These are phyloP conservation scores for Agrochola litura DNA, from an alignment of 2,888 invertebrate species.

Conservation along the genomic window DNA sequence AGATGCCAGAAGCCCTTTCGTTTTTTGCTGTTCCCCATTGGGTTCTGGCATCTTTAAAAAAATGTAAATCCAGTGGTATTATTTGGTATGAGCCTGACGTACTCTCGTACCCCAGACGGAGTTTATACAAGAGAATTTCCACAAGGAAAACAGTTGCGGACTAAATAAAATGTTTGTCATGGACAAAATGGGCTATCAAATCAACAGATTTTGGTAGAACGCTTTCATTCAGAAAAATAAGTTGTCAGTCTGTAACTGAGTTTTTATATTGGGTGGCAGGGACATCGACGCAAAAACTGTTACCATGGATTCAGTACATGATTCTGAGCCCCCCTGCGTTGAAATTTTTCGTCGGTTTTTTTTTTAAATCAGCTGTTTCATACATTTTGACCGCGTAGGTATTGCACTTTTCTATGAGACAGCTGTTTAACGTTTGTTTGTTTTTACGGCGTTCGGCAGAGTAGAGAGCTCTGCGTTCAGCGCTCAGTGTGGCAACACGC, in stretches of 20 bases:
- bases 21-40: not conserved
- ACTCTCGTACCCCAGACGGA: not conserved
- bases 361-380: too few species aligned
- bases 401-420: too few species aligned
- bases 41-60: not conserved
- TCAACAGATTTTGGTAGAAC: not conserved
- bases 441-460: too few species aligned
- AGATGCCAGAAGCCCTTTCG: not conserved
- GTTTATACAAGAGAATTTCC: not conserved
- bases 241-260: not conserved
- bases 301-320: too few species aligned
- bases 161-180: not conserved
- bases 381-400: too few species aligned
- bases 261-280: too few species aligned
- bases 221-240: not conserved
- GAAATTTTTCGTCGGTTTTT: too few species aligned
- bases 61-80: not conserved
- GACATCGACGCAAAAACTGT: too few species aligned
- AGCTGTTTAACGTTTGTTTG: too few species aligned
- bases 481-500: too few species aligned
- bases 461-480: too few species aligned
- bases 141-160: not conserved
- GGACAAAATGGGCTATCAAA: not conserved
- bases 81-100: not conserved
- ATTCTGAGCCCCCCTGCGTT: too few species aligned